Percentiles rank a stretch among this genome's conserved stretches.
phyloP scores from a whole-genome alignment of 2,113 vertebrate species.

The Otolemur garnettii region DNA sequence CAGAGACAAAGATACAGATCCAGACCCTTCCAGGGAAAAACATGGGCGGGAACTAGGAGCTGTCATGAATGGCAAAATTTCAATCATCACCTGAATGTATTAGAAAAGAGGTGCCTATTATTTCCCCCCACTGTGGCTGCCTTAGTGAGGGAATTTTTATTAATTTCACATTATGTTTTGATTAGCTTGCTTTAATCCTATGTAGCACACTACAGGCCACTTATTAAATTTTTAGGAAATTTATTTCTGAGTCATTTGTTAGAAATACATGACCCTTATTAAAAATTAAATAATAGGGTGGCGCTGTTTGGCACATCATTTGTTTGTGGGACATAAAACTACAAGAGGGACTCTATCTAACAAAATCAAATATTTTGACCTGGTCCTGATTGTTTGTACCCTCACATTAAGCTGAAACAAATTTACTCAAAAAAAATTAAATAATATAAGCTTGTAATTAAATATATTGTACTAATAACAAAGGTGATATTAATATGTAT shows the following conservation, averaged over 20 bases:
- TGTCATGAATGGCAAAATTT: fast-evolving
- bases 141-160: background rate
- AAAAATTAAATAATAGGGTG: conserved; percentile 4
- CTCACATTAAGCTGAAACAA: too few relatives aligned
- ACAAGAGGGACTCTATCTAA: too few relatives aligned
- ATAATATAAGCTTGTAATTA: conserved; percentile 5
- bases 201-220: fast-evolving
- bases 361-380: too few relatives aligned
- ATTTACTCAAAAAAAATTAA: background rate
- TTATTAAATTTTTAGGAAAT: background rate
- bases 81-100: background rate
- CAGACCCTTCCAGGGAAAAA: background rate
- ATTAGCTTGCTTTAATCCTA: background rate
- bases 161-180: background rate
- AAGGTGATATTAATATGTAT: background rate
- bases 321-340: too few relatives aligned
- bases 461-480: conserved; percentile 23
- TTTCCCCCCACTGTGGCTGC: background rate
- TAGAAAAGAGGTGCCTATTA: background rate
- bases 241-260: background rate
- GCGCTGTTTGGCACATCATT: too few relatives aligned
- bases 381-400: too few relatives aligned
- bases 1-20: background rate
- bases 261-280: background rate
- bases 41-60: background rate